phyloP scores from a whole-genome alignment of 1,140 invertebrate genomes.

The Phocides pigmalion region DNA sequence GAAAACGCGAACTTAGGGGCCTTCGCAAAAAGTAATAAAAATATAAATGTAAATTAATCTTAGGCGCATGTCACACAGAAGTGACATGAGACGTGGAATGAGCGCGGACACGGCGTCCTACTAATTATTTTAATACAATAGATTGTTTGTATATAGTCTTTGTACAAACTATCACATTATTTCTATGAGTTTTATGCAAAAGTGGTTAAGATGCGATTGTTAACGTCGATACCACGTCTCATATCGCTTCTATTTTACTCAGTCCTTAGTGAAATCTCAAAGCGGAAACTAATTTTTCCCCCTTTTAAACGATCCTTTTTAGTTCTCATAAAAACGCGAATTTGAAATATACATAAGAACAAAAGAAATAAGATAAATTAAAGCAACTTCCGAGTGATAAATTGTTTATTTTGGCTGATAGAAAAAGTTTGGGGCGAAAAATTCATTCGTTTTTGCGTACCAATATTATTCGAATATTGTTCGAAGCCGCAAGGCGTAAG shows the following conservation, averaged over 20 bases:
- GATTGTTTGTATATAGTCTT: too few species aligned
- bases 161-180: too few species aligned
- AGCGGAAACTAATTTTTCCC: conserved; percentile 53
- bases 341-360: conserved; percentile 19
- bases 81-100: too few species aligned
- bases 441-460: conserved; percentile 13
- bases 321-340: conserved; percentile 13
- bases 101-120: too few species aligned
- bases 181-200: too few species aligned
- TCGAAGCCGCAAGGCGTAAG: conserved; percentile 3
- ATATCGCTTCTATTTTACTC: too few species aligned
- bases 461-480: conserved; percentile 21
- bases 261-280: conserved; percentile 51
- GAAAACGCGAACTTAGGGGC: conserved; percentile 73
- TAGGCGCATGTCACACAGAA: too few species aligned
- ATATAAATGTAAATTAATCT: conserved; percentile 66
- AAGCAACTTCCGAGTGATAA: conserved; percentile 33
- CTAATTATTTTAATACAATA: too few species aligned
- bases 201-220: too few species aligned
- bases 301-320: conserved; percentile 29
- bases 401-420: conserved; percentile 30
- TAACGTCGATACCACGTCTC: too few species aligned
- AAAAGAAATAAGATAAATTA: conserved; percentile 31
- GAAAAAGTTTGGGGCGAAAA: conserved; percentile 23
- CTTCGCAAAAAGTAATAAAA: conserved; percentile 61